phyloP scores from a whole-genome alignment of 2,888 invertebrate genomes.

The Apotomis turbidana region DNA sequence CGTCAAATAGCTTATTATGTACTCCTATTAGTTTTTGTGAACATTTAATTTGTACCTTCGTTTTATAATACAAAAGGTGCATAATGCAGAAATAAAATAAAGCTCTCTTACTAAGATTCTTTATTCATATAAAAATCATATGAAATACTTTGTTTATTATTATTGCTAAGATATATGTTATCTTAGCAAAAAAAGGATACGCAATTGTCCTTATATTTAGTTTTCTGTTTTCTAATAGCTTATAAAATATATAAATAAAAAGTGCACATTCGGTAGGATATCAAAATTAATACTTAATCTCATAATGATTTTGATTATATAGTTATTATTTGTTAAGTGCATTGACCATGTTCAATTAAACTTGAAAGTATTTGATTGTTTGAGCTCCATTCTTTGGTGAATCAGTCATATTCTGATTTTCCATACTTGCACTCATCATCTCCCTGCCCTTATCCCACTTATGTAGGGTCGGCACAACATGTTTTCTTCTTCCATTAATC shows the following conservation, averaged over 20 bases:
- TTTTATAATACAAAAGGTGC: too few relatives aligned
- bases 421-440: neutral
- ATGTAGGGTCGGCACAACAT: too few relatives aligned
- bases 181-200: slow-evolving; percentile 19
- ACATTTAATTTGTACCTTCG: too few relatives aligned
- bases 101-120: slow-evolving; percentile 16
- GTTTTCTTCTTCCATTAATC: too few relatives aligned
- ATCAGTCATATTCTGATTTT: neutral
- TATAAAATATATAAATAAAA: neutral
- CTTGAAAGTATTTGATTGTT: neutral
- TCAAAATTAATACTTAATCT: neutral
- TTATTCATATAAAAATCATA: slow-evolving; percentile 35
- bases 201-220: neutral
- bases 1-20: too few relatives aligned
- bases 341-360: neutral
- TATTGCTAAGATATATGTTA: slow-evolving; percentile 29
- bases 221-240: neutral
- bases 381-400: slow-evolving; percentile 11
- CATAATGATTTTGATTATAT: neutral
- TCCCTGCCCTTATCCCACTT: too few relatives aligned
- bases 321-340: neutral
- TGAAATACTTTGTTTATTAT: slow-evolving; percentile 12
- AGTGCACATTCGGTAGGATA: neutral
- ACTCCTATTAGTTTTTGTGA: too few relatives aligned
- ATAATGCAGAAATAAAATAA: neutral